Conservation (phyloP, 2,888 invertebrate species). For the Ormyrus nitidulus region DNA sequence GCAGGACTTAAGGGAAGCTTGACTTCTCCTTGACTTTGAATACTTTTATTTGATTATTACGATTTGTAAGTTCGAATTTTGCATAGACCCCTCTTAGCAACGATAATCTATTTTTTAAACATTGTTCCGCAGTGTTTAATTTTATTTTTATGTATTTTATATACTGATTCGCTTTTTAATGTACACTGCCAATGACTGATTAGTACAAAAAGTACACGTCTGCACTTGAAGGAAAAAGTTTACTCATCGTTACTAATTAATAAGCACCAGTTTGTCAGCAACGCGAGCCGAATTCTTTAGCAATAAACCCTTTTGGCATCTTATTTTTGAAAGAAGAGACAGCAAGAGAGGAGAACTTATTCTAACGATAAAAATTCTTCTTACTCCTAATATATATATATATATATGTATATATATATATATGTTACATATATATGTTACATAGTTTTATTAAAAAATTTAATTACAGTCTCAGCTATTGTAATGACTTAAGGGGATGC, state of each 20-base stretch:
- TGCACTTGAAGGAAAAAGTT: slow-evolving; percentile 42
- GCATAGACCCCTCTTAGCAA: slow-evolving; percentile 1
- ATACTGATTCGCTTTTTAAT: background rate
- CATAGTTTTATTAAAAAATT: slow-evolving; percentile 24
- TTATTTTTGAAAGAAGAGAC: background rate
- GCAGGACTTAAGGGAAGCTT: slow-evolving; percentile 42
- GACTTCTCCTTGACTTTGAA: background rate
- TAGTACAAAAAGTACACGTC: background rate
- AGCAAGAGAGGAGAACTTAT: slow-evolving; percentile 10
- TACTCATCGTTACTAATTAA: slow-evolving; percentile 6
- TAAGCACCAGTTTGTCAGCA: background rate
- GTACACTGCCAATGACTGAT: background rate
- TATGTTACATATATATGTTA: slow-evolving; percentile 22
- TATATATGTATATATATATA: too few relatives aligned
- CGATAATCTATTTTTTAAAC: slow-evolving; percentile 1
- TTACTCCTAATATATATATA: slow-evolving; percentile 1
- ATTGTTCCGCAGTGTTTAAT: slow-evolving; percentile 2
- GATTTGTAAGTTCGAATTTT: slow-evolving; percentile 35
- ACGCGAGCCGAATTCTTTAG: background rate
- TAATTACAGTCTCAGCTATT: slow-evolving; percentile 37
- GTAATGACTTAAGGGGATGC: background rate
- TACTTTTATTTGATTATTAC: background rate
- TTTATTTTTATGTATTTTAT: background rate
- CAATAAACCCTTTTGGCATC: background rate
- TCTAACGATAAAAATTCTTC: slow-evolving; percentile 21